Conservation (phyloP, 2,888 invertebrate species). For the Sialis fuliginosa region DNA sequence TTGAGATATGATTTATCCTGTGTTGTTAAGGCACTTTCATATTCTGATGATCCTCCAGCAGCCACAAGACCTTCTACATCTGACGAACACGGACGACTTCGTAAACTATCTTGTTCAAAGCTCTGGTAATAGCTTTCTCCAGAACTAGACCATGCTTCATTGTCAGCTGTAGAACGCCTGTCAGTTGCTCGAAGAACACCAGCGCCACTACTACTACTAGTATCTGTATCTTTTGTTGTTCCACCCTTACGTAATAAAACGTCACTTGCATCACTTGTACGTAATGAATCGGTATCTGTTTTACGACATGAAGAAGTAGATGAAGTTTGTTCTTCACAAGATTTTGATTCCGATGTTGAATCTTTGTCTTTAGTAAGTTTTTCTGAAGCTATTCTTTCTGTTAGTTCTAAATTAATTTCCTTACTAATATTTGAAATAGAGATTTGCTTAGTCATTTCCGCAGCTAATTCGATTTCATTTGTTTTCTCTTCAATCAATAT, state of each 20-base stretch:
- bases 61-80: conserved; percentile 68
- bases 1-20: conserved; percentile 44
- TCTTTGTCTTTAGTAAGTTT: conserved; percentile 10
- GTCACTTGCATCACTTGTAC: conserved; percentile 17
- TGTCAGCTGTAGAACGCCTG: conserved; percentile 57
- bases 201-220: conserved; percentile 20
- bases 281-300: conserved; percentile 19
- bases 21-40: conserved; percentile 70
- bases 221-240: conserved; percentile 19
- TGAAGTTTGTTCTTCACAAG: conserved; percentile 36
- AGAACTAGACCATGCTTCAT: conserved; percentile 70
- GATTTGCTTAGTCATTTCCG: neutral
- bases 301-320: conserved; percentile 22
- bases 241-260: conserved; percentile 22
- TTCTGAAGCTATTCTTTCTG: neutral
- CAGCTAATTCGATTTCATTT: conserved; percentile 6
- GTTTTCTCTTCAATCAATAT: conserved; percentile 1
- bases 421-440: conserved; percentile 7
- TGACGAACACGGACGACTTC: conserved; percentile 68
- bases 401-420: conserved; percentile 6
- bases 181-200: conserved; percentile 30
- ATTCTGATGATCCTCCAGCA: conserved; percentile 67
- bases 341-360: conserved; percentile 28
- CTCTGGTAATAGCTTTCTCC: conserved; percentile 82
- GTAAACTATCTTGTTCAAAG: conserved; percentile 56